Conservation (phyloP, 2,888 invertebrate genomes). For the Netelia fuscicornis region DNA sequence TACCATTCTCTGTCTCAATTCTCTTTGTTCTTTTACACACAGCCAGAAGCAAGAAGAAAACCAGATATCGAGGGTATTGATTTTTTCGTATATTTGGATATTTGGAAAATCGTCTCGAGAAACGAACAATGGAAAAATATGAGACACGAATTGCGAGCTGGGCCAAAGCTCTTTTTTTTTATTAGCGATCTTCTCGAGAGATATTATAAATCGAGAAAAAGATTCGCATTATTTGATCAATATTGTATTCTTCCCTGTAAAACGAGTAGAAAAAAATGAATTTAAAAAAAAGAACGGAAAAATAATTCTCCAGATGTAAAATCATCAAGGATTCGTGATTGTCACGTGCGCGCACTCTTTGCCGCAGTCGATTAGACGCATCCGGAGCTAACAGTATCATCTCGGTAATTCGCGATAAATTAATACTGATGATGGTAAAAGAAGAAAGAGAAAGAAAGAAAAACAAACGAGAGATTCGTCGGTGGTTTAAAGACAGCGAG, state of each 20-base stretch:
- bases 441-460: not conserved
- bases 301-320: not conserved
- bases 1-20: not conserved
- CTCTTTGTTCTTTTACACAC: slow-evolving; percentile 32
- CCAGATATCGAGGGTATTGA: slow-evolving; percentile 50
- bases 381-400: not conserved
- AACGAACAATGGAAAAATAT: too few species aligned
- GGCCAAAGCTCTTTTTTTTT: too few species aligned
- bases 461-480: not conserved
- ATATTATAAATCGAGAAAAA: too few species aligned
- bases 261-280: not conserved
- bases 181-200: too few species aligned
- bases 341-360: not conserved
- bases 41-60: slow-evolving; percentile 20
- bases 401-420: slow-evolving; percentile 27
- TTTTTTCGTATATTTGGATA: slow-evolving; percentile 30
- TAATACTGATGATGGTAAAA: not conserved
- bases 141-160: too few species aligned
- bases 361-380: not conserved
- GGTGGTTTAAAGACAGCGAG: not conserved
- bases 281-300: not conserved
- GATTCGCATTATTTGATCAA: too few species aligned
- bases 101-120: too few species aligned
- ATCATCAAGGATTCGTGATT: not conserved
- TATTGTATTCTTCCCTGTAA: not conserved